Evolutionary conservation across 2,113 vertebrate genomes (phyloP), one percentile per base, ranked within the genome.

Genomic region (Menura novaehollandiae): DNA sequence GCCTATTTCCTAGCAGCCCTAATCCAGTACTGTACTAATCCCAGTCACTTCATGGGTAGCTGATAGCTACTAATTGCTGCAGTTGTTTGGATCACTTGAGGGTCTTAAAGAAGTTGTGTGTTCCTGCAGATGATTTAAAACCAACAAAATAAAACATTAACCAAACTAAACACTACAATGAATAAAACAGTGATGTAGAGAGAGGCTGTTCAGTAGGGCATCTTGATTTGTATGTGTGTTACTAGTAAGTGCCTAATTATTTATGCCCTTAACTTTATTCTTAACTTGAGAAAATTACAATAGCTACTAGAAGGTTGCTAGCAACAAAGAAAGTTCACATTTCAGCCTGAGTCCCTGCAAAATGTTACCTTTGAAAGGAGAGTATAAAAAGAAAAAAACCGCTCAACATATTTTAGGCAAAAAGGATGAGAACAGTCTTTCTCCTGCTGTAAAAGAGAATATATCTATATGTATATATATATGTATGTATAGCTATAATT

Each of bases 371-470:
- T 90, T 53, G 26, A 62, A 27, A 56, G 27, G 8, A 24, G 21
- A 11, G 4, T 2, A 6, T 23, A 20, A 15, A 17, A 37, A 17
- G 17, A 19, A 11, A 21, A 8, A n/a, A 4, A 52, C 15, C 0
- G 3, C 9, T 14, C 26, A 49, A 23, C 5, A 5, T 33, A 74
- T 58, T 85, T 39, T 71, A 44, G 20, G 15, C 10, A 73, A 66
- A 80, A 72, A 66, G 4, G 2, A 6, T 39, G 11, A 68, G 37
- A 89, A 26, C 7, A 37, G 15, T 27, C 10, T 82, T 53, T 24
- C 4, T 76, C 19, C 21, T 60, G 30, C 23, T 78, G 15, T 35
- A 77, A 67, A 47, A 37, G 12, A 33, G 7, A 66, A 15, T 8
- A 5, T n/a, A 2, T 18, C 3, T 41, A 10, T 35, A 15, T 17